These are phyloP conservation scores for Xiphorhynchus erythropygius DNA, from an alignment of 2,797 vertebrate species.

Conservation along the genomic window DNA sequence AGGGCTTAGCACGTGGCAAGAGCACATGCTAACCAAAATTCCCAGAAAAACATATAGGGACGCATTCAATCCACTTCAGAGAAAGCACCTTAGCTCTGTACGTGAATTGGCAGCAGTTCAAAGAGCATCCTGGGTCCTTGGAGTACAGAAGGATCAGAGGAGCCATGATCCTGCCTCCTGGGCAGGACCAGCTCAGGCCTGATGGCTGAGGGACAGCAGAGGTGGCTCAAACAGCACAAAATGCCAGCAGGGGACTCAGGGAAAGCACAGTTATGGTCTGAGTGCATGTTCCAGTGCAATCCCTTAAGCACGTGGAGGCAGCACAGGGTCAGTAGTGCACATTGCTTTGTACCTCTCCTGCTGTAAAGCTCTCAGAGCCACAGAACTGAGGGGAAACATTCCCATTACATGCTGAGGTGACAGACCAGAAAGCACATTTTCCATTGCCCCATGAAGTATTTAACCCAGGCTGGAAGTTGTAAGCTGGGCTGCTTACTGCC, in stretches of 20 bases:
- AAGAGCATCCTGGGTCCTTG: background rate
- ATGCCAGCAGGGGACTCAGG: background rate
- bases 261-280: rapidly evolving
- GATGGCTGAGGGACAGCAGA: rapidly evolving
- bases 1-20: background rate
- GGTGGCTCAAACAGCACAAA: background rate
- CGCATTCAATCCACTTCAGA: rapidly evolving
- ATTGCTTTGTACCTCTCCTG: background rate
- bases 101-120: background rate
- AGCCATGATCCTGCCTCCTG: no score
- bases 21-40: background rate
- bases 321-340: rapidly evolving
- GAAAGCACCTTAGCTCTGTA: background rate
- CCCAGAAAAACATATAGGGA: background rate
- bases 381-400: background rate
- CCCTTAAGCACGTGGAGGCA: rapidly evolving
- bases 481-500: background rate
- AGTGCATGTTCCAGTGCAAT: rapidly evolving
- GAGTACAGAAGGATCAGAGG: background rate
- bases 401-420: background rate
- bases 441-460: background rate
- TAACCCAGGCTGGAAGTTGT: background rate
- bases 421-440: background rate
- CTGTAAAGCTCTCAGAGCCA: background rate
- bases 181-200: background rate